phyloP scores from a whole-genome alignment of 2,113 vertebrate species.

The Odocoileus virginianus region DNA sequence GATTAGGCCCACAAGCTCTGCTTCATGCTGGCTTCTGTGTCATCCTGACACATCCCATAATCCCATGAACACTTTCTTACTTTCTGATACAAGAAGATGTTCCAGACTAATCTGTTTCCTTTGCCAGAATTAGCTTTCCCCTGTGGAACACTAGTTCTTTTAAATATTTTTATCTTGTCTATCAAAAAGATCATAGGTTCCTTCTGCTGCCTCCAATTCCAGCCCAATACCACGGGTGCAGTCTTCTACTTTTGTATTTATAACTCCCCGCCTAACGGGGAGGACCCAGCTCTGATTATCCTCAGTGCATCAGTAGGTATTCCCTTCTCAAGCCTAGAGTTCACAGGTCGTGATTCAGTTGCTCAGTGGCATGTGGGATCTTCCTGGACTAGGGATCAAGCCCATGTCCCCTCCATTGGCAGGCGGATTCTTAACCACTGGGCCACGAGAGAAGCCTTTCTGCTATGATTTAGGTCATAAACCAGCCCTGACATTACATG shows the following conservation, averaged over 20 bases:
- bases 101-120: background rate
- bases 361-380: background rate
- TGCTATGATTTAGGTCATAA: accelerated
- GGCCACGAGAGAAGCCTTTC: background rate
- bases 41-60: background rate
- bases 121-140: background rate
- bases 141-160: background rate
- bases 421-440: background rate
- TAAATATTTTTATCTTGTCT: background rate
- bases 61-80: background rate
- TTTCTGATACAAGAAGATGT: background rate
- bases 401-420: background rate
- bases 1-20: background rate
- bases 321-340: background rate
- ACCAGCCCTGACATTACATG: accelerated
- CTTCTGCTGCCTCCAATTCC: background rate
- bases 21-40: background rate
- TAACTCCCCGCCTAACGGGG: background rate
- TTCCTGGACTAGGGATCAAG: background rate
- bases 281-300: background rate
- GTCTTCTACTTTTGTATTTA: background rate
- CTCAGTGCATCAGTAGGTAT: background rate
- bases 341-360: background rate
- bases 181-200: background rate
- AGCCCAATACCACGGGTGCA: background rate